phyloP scores from a whole-genome alignment of 2,888 invertebrate genomes.

The Beris chalybata region DNA sequence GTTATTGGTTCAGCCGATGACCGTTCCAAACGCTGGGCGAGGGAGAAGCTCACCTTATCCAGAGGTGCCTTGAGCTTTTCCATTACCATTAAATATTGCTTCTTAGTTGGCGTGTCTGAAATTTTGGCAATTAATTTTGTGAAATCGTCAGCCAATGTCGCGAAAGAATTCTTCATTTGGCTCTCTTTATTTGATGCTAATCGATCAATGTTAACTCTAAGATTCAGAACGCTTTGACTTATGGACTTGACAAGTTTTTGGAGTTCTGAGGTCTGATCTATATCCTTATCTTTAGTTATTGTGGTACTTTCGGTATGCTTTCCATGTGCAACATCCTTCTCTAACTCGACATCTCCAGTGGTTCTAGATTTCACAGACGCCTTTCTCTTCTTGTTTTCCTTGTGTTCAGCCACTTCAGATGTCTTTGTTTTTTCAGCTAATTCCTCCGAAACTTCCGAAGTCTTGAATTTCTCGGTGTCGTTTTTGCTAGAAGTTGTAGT shows the following conservation, averaged over 20 bases:
- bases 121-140: too few species aligned
- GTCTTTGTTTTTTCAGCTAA: conserved; percentile 34
- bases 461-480: neutral
- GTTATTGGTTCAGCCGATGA: too few species aligned
- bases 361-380: neutral
- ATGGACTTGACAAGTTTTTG: conserved; percentile 55
- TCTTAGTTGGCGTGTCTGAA: too few species aligned
- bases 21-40: too few species aligned
- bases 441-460: conserved; percentile 32
- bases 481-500: too few species aligned
- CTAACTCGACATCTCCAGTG: too few species aligned
- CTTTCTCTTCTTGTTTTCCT: conserved; percentile 35
- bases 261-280: conserved; percentile 51
- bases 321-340: conserved; percentile 45
- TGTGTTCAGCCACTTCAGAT: conserved; percentile 33
- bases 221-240: conserved; percentile 54
- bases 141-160: too few species aligned
- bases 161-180: too few species aligned
- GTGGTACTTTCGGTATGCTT: conserved; percentile 56
- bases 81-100: too few species aligned
- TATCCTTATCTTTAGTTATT: conserved; percentile 47
- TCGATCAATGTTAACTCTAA: conserved; percentile 54
- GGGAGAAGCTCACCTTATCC: too few species aligned
- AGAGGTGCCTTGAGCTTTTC: too few species aligned
- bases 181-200: conserved; percentile 40